Conservation (phyloP, 2,888 invertebrate genomes). For the Ashinkailepas kermadecensis region DNA sequence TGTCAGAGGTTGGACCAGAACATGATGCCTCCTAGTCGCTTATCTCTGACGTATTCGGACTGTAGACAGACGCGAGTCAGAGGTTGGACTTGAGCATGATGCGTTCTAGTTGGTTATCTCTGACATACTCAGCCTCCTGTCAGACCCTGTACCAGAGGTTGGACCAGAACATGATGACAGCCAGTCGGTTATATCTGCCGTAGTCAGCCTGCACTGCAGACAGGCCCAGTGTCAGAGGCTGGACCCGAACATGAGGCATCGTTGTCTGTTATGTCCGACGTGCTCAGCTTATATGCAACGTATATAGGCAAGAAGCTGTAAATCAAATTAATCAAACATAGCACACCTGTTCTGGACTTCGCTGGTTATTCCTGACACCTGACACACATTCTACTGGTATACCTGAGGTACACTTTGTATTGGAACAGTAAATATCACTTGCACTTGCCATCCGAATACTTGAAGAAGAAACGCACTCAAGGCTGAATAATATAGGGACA, state of each 20-base stretch:
- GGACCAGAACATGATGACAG: slow-evolving; percentile 89
- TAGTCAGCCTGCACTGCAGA: slow-evolving; percentile 54
- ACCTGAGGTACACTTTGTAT: no score
- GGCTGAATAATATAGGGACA: no score
- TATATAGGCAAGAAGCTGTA: no score
- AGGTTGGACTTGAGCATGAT: slow-evolving; percentile 63
- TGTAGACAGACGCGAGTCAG: slow-evolving; percentile 30
- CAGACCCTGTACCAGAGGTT: slow-evolving; percentile 37
- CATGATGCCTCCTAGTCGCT: slow-evolving; percentile 81
- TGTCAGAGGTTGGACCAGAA: slow-evolving; percentile 61
- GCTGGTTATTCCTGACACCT: no score
- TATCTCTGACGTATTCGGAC: slow-evolving; percentile 74
- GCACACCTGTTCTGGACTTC: no score
- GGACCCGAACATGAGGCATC: slow-evolving; percentile 89
- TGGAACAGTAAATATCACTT: no score
- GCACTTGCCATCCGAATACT: no score
- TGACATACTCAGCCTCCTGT: slow-evolving; percentile 64
- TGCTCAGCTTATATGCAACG: slow-evolving; percentile 55
- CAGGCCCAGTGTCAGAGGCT: slow-evolving; percentile 37
- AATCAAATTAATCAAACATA: no score
- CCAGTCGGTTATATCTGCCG: slow-evolving; percentile 72
- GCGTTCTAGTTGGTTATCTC: slow-evolving; percentile 73
- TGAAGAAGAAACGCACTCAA: no score
- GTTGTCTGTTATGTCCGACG: slow-evolving; percentile 72
- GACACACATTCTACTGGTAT: no score